Evolutionary conservation across 2,113 vertebrate genomes (phyloP).

Genomic region (Notarius quadriscutis): DNA sequence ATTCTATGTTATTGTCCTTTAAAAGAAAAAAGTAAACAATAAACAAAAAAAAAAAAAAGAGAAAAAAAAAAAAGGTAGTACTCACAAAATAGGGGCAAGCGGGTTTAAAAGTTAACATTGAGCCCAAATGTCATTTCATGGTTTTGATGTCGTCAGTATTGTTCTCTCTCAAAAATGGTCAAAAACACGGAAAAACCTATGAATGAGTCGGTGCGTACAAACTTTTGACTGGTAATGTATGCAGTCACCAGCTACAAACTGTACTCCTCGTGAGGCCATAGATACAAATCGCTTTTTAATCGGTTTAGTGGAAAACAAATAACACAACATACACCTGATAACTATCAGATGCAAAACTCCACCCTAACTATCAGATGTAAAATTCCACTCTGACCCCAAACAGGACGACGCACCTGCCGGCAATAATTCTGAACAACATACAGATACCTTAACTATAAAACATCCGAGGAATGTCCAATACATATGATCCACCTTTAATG

Average conservation of each 20-base stretch:
- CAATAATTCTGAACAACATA: neutral
- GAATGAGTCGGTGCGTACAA: too few species aligned
- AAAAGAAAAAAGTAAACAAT: too few species aligned
- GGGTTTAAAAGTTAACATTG: too few species aligned
- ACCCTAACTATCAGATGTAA: neutral
- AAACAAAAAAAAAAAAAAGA: too few species aligned
- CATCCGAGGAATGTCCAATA: neutral
- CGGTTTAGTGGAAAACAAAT: constrained; percentile 6
- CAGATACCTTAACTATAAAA: neutral
- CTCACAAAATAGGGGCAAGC: too few species aligned
- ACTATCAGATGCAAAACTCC: neutral
- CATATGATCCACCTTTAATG: neutral
- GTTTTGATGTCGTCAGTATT: too few species aligned
- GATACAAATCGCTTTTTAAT: constrained; percentile 8
- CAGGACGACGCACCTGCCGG: too few species aligned
- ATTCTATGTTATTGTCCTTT: too few species aligned
- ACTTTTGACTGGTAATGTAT: neutral
- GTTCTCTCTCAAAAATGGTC: too few species aligned
- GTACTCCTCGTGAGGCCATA: neutral
- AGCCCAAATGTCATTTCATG: too few species aligned
- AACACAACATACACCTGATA: neutral
- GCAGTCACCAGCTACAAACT: neutral
- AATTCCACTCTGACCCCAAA: neutral
- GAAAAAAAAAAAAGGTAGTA: too few species aligned
- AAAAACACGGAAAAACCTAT: too few species aligned